Conservation (phyloP, 2,797 vertebrate genomes). For the Dromococcyx pavoninus region DNA sequence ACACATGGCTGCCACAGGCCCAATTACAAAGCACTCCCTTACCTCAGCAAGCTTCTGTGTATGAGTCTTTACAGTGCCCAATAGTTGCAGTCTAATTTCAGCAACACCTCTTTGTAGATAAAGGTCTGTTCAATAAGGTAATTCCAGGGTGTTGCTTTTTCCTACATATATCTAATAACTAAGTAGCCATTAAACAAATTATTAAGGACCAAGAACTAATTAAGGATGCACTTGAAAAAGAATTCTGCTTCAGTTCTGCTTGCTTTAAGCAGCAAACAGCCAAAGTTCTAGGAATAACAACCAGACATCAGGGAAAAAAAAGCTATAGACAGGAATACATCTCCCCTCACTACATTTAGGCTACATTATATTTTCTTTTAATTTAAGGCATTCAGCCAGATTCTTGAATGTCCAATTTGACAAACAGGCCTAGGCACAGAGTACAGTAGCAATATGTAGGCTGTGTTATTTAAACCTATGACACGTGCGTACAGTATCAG, state of each 20-base stretch:
- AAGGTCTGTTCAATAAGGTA: neutral
- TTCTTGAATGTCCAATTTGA: neutral
- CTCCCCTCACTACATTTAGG: neutral
- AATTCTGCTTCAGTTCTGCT: neutral
- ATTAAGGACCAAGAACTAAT: neutral
- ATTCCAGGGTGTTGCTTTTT: neutral
- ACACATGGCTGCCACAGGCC: neutral
- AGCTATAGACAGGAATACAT: neutral
- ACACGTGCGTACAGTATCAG: neutral
- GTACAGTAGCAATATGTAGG: neutral
- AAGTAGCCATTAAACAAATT: neutral
- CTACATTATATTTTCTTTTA: neutral
- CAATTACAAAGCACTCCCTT: neutral
- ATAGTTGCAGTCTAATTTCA: neutral
- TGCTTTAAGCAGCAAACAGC: neutral
- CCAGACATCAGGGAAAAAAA: neutral
- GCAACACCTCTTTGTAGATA: neutral
- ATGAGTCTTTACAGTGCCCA: neutral
- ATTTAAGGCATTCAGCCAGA: neutral
- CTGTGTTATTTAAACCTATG: neutral
- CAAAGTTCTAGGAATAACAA: neutral
- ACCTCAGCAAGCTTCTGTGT: neutral
- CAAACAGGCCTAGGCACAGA: neutral
- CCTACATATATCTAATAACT: neutral
- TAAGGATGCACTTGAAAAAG: neutral